Evolutionary conservation across 2,888 invertebrate species (phyloP), one percentile per base, ranked within the genome.

Genomic region (Gymnocheta viridis): DNA sequence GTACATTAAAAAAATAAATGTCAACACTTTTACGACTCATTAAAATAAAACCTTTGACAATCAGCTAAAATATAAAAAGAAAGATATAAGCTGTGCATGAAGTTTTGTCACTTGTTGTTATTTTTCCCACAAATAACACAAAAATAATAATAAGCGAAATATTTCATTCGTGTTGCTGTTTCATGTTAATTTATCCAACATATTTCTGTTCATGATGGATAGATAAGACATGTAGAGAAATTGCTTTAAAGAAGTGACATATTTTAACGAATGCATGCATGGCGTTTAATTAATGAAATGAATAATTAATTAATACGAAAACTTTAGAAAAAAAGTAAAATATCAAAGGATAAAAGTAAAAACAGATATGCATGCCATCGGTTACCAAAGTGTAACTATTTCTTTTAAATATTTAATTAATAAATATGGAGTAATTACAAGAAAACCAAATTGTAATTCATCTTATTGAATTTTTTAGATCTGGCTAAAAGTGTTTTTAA

Each of bases 1-100:
- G 69, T 32, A 4, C 69, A 78, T 84, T 74, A 72, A 84, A 72
- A 84, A 81, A 84, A 77, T 81, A 69, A 81, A 84, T 84, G 73
- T 69, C 78, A 84, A 84, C 84, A 84, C 81, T 81, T 84, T 84
- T 81, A 77, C 84, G 84, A 78, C 54, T 84, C 81, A 84, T 84
- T 81, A 84, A 81, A 81, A 78, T 81, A 81, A 84, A 81, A 80
- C 78, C 83, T 76, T 70, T 83, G 64, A 76, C 58, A 66, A 70
- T 58, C 47, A 47, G 32, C 27, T 35, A 35, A 17, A 62, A 29
- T 9, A 17, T 9, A 27, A 49, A 47, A 4, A 60, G n/a, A 38
- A 9, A 38, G 29, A 12, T 0, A 24, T 12, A 58, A 9, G 2
- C 27, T 44, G 3, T 12, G 12, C n/a, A 66, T 38, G 9, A 29